phyloP scores from a whole-genome alignment of 2,888 invertebrate genomes.

The Andrena hattorfiana region DNA sequence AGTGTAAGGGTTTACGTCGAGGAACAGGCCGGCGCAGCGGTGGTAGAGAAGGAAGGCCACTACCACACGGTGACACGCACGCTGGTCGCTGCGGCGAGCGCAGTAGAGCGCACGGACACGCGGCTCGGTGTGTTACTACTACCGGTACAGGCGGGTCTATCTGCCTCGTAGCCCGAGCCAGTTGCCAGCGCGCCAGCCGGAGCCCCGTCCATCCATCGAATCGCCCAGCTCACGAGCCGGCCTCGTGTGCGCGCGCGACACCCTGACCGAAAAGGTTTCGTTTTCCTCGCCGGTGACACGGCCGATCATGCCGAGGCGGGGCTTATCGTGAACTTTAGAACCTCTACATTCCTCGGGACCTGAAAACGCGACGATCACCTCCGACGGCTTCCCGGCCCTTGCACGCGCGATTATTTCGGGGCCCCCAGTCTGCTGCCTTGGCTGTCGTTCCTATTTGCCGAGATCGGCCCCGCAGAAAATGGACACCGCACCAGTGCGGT shows the following conservation, averaged over 20 bases:
- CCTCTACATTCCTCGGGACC: conserved; percentile 44
- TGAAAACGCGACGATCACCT: conserved; percentile 47
- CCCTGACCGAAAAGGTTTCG: conserved; percentile 70
- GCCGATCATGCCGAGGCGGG: conserved; percentile 74
- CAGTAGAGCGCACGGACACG: conserved; percentile 64
- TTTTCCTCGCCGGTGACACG: conserved; percentile 72
- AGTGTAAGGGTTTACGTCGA: conserved; percentile 43
- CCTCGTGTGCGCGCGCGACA: conserved; percentile 79
- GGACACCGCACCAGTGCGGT: conserved; percentile 79
- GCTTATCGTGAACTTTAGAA: conserved; percentile 66
- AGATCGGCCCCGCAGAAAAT: conserved; percentile 77
- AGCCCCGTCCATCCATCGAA: conserved; percentile 68
- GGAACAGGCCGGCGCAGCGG: conserved; percentile 29
- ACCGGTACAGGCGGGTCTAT: conserved; percentile 66
- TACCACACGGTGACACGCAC: conserved; percentile 36
- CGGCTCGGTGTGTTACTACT: conserved; percentile 61
- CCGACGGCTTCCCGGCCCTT: conserved; percentile 34
- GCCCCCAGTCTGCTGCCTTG: conserved; percentile 34
- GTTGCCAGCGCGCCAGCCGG: conserved; percentile 75
- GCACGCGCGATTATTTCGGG: conserved; percentile 51
- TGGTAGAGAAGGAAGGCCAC: conserved; percentile 47
- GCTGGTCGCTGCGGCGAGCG: conserved; percentile 35
- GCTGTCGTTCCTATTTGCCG: conserved; percentile 67
- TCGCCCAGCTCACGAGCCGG: conserved; percentile 80
- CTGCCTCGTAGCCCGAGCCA: conserved; percentile 72